Evolutionary conservation across 2,113 vertebrate genomes (phyloP), one percentile per base, ranked within the genome.

Genomic region (Strigops habroptila): DNA sequence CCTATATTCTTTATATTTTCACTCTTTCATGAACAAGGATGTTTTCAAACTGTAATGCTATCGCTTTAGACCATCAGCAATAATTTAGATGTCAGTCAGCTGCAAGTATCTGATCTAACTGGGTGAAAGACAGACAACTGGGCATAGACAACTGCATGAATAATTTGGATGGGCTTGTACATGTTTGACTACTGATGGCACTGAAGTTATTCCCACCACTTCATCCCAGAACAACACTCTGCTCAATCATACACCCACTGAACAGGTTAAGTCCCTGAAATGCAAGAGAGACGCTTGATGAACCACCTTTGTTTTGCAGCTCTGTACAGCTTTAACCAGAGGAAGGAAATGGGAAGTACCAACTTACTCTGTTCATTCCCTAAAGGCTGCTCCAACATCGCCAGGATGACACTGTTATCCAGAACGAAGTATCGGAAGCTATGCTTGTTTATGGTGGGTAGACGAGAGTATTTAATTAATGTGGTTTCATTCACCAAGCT

Each of bases 401-500:
- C 99, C 68, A 99, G 98, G 95, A 99, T 99, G 96, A 99, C 99
- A 5, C 99, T 99, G 91, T 99, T 99, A 94, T 99, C 99, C 97
- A 99, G 89, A 76, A 99, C 99, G 43, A 99, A 99, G 97, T 99
- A 99, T 41, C 99, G 99, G 97, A 99, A 99, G 91, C 99, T 99
- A 94, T 98, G 98, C 76, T 98, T 98, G 96, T 99, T 99, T 84
- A 99, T 98, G 80, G 99, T 98, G 73, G 99, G 98, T n/a, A 99
- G 98, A 60, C 99, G 97, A 88, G 99, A 99, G 33, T 99, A 99
- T 85, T 99, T 99, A 93, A 99, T 99, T 86, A 99, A 96, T 0
- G 99, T 99, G 91, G 98, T 98, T 97, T 99, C 99, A 86, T 99
- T 99, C 93, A 99, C 98, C 81, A 99, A 97, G 97, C 99, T 99